Conservation (phyloP, 1,140 invertebrate genomes). For the Temnothorax curvispinosus region DNA sequence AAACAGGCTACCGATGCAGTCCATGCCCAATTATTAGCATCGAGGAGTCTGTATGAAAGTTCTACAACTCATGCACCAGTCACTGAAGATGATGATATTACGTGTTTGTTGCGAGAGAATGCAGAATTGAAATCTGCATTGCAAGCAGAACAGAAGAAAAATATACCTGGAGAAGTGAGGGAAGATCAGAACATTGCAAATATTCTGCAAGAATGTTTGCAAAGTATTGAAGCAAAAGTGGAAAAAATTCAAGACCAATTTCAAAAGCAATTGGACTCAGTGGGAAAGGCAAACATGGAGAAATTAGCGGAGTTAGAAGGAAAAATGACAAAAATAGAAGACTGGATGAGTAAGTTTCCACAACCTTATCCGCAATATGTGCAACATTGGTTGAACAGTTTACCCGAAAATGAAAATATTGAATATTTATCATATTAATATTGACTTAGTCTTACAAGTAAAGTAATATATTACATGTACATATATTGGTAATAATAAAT, state of each 20-base stretch:
- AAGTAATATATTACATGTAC: too few relatives aligned
- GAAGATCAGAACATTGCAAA: neutral
- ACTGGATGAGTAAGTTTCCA: conserved; percentile 7
- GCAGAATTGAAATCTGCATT: conserved; percentile 5
- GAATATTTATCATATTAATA: too few relatives aligned
- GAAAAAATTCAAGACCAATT: neutral
- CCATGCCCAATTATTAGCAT: neutral
- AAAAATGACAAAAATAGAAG: neutral
- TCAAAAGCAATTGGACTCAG: neutral
- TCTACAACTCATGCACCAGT: neutral
- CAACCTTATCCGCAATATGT: neutral
- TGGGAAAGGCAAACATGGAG: neutral
- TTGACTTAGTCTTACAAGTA: too few relatives aligned
- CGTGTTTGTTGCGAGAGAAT: neutral
- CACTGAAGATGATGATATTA: neutral
- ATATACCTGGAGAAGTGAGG: neutral
- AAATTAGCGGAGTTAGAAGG: neutral
- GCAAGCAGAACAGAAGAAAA: neutral
- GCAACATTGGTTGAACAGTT: conserved; percentile 12
- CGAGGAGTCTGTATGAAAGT: neutral
- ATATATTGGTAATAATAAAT: neutral
- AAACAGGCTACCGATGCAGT: neutral
- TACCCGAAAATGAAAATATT: neutral
- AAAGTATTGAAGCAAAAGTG: neutral
- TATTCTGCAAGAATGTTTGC: neutral